Evolutionary conservation across 2,797 vertebrate genomes (phyloP), one percentile per base, ranked within the genome.

Genomic region (Nothura maculosa): DNA sequence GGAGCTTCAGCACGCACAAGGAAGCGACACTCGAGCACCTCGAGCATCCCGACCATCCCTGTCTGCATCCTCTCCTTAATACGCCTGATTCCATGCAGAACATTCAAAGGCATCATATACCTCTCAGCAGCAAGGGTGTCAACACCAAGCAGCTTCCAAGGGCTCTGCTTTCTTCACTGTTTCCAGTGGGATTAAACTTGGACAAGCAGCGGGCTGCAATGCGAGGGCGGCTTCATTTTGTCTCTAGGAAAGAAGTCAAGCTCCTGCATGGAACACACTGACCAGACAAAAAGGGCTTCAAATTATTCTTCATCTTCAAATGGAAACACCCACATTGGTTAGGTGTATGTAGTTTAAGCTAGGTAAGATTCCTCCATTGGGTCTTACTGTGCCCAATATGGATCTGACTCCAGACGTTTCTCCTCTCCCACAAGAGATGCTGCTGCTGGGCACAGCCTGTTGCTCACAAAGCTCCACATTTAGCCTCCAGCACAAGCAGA

Each of bases 61-160:
- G n/a, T 3, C 66, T 34, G n/a, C 48, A 81, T 9, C 21, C 66
- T 40, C 43, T 64, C 52, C 81, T 80, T n/a, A 72, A 14, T 58
- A 48, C 32, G 91, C 63, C 76, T 60, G 32, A 73, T 57, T 87
- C 52, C 8, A 57, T 45, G 57, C 24, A 83, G 42, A 81, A n/a
- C 5, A 2, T n/a, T 81, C 20, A 42, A 90, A 92, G 32, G 8
- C 43, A 32, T 81, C 24, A 34, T 1, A 34, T 6, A 77, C 13
- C 15, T 79, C 84, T 81, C 28, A 70, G n/a, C 61, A 73, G 79
- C 8, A 7, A 81, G 34, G 91, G 61, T 4, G 3, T 38, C 75
- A 73, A 82, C 42, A 67, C 5, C 57, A 75, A 72, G 12, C 12
- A 76, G 17, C 22, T 87, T 81, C 2, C 3, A 81, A 87, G 75